Base-by-base conservation (phyloP, 2,888 invertebrate genomes). In the Leptinotarsa juncta region DNA sequence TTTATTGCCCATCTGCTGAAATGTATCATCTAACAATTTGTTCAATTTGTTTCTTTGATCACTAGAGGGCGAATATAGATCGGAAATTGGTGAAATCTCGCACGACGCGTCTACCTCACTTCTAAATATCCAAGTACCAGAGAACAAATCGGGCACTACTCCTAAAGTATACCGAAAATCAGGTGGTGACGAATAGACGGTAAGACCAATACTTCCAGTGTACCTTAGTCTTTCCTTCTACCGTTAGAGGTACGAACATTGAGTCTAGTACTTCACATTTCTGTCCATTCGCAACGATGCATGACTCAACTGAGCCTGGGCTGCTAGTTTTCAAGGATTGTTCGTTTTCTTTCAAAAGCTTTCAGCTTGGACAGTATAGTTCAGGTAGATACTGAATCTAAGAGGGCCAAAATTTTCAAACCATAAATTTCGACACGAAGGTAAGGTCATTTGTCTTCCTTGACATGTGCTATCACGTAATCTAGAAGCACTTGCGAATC, bases 121-220 rank as follows among this genome's bases (percentile, higher is more conserved):
- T 20, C 20, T 20, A 20, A 20, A 20, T 20, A 1, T 20, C 20
- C 20, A 20, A 20, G 20, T 20, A 1, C 20, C 20, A 20, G 0
- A 20, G 20, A 20, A 20, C 20, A 20, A 20, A 65, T 82, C 80
- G 7, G 51, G 65, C 10, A 53, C 53, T 7, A 18, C 81, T 0
- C 80, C 73, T 3, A 51, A 49, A 71, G 77, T 51, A 75, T 65
- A n/a, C 72, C 67, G 16, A 20, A 20, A 20, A 20, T 20, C 20
- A 20, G 20, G 20, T 20, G 20, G 20, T 20, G 20, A 20, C 20
- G 20, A 20, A 20, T 20, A 20, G 20, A 20, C 20, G 20, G 20
- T 20, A 20, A 20, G 20, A 20, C 20, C 20, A 75, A 57, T 68
- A 72, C 71, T 14, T 75, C 66, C 7, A 75, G 49, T 16, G 49